phyloP scores from a whole-genome alignment of 2,113 vertebrate genomes.

The Oryzias melastigma region DNA sequence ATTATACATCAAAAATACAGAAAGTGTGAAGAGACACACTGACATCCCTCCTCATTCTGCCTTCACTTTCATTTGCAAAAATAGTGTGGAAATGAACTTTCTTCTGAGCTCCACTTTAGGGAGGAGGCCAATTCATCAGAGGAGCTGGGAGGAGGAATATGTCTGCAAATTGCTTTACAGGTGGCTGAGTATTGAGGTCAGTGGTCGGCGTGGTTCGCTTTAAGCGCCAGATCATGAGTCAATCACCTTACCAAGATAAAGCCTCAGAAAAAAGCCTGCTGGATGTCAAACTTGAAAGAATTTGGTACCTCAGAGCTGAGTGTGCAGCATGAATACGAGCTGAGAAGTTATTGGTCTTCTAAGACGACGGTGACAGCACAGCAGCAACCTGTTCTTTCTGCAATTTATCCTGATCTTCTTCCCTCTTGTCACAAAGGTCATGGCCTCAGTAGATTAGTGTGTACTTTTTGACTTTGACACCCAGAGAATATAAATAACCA shows the following conservation, averaged over 20 bases:
- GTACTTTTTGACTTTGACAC: constrained; percentile 19
- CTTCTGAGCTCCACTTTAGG: background rate
- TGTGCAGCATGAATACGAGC: constrained; percentile 5
- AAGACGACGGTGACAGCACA: constrained; percentile 40
- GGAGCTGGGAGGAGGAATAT: constrained; percentile 46
- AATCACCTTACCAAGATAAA: constrained; percentile 14
- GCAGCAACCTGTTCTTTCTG: constrained; percentile 8
- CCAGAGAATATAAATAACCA: constrained; percentile 21
- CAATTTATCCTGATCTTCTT: constrained; percentile 2
- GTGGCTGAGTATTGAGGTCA: constrained; percentile 64
- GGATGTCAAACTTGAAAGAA: constrained; percentile 6
- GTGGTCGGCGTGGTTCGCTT: constrained; percentile 23
- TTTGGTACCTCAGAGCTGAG: constrained; percentile 20
- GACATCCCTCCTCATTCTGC: constrained; percentile 4
- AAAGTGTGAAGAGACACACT: constrained; percentile 21
- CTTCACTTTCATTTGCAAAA: constrained; percentile 19
- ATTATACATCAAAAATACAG: constrained; percentile 50
- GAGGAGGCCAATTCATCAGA: constrained; percentile 1
- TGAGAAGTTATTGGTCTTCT: constrained; percentile 30
- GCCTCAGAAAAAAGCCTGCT: constrained; percentile 9
- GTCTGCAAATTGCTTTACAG: constrained; percentile 47
- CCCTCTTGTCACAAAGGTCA: constrained; percentile 21
- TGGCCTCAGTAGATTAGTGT: constrained; percentile 13
- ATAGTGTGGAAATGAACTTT: constrained; percentile 29
- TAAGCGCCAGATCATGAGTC: constrained; percentile 1